Evolutionary conservation across 2,113 vertebrate genomes (phyloP).

Genomic region (Tupaia chinensis): DNA sequence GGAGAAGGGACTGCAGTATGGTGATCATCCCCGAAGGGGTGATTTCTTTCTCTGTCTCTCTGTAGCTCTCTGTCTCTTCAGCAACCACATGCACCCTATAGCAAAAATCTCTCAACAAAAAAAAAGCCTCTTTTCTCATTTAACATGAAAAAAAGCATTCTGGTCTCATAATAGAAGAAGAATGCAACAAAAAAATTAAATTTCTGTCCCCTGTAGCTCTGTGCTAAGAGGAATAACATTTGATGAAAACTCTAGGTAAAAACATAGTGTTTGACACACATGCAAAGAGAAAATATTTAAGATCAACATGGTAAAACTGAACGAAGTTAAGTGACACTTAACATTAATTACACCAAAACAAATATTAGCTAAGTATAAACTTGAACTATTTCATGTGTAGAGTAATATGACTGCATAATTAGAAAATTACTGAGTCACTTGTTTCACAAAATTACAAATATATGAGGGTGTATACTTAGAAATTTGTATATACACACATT

Average conservation of each 20-base stretch:
- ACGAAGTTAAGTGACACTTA: slow-evolving; percentile 27
- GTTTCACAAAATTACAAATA: slow-evolving; percentile 19
- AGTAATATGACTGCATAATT: slow-evolving; percentile 28
- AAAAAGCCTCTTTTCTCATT: background rate
- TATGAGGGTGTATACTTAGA: background rate
- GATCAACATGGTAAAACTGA: slow-evolving; percentile 39
- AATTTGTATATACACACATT: background rate
- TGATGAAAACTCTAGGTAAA: slow-evolving; percentile 15
- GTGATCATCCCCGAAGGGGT: too few relatives aligned
- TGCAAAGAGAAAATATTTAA: slow-evolving; percentile 51
- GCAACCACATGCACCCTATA: too few relatives aligned
- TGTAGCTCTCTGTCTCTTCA: too few relatives aligned
- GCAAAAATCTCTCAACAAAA: too few relatives aligned
- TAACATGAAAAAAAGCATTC: background rate
- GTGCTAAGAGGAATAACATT: background rate
- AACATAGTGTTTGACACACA: background rate
- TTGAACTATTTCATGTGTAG: background rate
- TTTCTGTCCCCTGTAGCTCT: background rate
- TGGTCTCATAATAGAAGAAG: background rate
- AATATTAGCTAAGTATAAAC: slow-evolving; percentile 34
- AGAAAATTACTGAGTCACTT: slow-evolving; percentile 40
- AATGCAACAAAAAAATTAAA: slow-evolving; percentile 24
- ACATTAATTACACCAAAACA: slow-evolving; percentile 49
- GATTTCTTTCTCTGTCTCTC: too few relatives aligned
- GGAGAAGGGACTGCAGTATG: too few relatives aligned